Evolutionary conservation across 2,797 vertebrate genomes (phyloP).

Genomic region (Ispidina lecontei): DNA sequence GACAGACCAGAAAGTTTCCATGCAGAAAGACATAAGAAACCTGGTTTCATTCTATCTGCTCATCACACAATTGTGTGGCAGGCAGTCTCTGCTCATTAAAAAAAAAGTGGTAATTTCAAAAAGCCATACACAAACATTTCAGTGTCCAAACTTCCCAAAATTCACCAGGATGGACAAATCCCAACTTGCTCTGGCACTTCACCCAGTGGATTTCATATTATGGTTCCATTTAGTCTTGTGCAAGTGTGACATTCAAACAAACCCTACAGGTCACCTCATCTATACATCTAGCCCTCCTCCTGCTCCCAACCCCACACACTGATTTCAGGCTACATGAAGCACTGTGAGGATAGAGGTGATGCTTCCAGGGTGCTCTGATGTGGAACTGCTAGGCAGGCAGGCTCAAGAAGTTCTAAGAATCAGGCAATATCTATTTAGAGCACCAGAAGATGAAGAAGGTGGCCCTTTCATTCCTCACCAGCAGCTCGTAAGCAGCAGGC

Average conservation of each 20-base stretch:
- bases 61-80: background rate
- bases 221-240: background rate
- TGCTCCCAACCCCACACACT: background rate
- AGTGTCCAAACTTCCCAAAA: background rate
- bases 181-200: constrained; percentile 4
- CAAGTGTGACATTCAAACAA: background rate
- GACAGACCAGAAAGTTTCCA: background rate
- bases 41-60: background rate
- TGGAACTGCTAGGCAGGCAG: background rate
- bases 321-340: background rate
- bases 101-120: background rate
- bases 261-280: background rate
- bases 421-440: background rate
- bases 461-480: background rate
- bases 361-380: background rate
- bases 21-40: background rate
- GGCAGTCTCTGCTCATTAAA: background rate
- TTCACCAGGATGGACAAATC: constrained; percentile 17
- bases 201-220: background rate
- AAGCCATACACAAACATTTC: background rate
- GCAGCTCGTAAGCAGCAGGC: background rate
- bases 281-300: background rate
- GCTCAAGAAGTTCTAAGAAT: background rate
- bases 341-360: background rate
- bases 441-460: background rate